A percentile compares a stretch with the other conserved stretches of the same genome.
Conservation (phyloP, 2,888 invertebrate genomes). For the Osmoderma eremita region DNA sequence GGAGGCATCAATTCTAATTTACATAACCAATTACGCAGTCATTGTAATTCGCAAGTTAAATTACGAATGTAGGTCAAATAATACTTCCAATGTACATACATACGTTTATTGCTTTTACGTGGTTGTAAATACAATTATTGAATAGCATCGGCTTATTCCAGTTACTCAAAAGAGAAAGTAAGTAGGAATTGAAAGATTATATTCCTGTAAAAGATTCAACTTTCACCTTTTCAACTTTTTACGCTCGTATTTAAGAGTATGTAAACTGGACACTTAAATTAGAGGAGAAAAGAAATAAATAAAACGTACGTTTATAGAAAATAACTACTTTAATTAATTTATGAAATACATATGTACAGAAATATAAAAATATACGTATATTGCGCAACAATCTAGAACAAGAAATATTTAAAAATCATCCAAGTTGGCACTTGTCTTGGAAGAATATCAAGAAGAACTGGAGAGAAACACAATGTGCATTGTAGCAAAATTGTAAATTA, state of each 20-base stretch:
- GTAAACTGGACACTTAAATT: conserved; percentile 7
- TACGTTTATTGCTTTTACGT: neutral
- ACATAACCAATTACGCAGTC: too few relatives aligned
- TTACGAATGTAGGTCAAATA: neutral
- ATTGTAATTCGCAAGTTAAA: too few relatives aligned
- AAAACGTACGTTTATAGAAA: conserved; percentile 4
- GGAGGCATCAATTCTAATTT: too few relatives aligned
- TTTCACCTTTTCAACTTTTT: conserved; percentile 42
- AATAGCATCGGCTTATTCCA: conserved; percentile 9
- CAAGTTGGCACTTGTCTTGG: conserved; percentile 50
- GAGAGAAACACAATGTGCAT: conserved; percentile 8
- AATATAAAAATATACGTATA: neutral
- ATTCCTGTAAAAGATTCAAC: conserved; percentile 29
- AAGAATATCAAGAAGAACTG: conserved; percentile 49
- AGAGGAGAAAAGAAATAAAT: conserved; percentile 4
- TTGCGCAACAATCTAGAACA: too few relatives aligned
- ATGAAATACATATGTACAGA: conserved; percentile 24
- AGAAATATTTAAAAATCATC: conserved; percentile 8
- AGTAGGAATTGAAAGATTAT: conserved; percentile 38
- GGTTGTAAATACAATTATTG: conserved; percentile 5
- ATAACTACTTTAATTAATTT: conserved; percentile 5
- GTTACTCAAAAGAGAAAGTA: conserved; percentile 44
- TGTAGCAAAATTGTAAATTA: neutral
- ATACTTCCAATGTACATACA: neutral
- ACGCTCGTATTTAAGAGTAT: neutral